Evolutionary conservation across 2,797 vertebrate genomes (phyloP), one percentile per base, ranked within the genome.

Genomic region (Parotocinclus haroldoi): DNA sequence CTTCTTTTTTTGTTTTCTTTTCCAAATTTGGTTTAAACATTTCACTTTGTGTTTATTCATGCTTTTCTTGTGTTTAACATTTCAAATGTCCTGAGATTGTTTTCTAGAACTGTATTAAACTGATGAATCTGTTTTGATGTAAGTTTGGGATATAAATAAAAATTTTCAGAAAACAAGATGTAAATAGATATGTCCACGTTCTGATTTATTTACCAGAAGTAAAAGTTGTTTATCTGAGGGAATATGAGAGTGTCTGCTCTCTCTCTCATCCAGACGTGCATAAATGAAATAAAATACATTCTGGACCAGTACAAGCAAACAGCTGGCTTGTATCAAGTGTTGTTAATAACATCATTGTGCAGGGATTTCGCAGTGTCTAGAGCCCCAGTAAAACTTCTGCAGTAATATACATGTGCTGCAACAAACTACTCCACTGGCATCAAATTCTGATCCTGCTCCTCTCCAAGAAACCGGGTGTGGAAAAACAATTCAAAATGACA

Each of bases 261-360:
- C 27, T 2, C 27, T 27, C 27, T 27, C n/a, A n/a, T n/a, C n/a
- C n/a, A n/a, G n/a, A n/a, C n/a, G n/a, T 27, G 2, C 27, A 27
- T 27, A 27, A 27, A 27, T 27, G 27, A 27, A 27, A 27, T 27
- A 27, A 27, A 27, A 27, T 27, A 27, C 27, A 2, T 27, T 27
- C 27, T 27, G 27, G 27, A 27, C 27, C 27, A 79, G 79, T 39
- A 38, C 78, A 79, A 80, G 77, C 69, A 44, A 77, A 80, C 88
- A 89, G 85, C 85, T 87, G 88, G 83, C 84, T 84, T 83, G 50
- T 60, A 86, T 89, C 60, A 50, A 85, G 81, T 69, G 10, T 79
- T 71, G 80, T 75, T 77, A 75, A 83, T 89, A 85, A 89, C 83
- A 83, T 90, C 85, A 88, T 79, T 63, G 79, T 66, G 57, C 67